A percentile compares a stretch with the other conserved stretches of the same genome.
Evolutionary conservation across 2,113 vertebrate species (phyloP).

Genomic region (Hemiscyllium ocellatum): DNA sequence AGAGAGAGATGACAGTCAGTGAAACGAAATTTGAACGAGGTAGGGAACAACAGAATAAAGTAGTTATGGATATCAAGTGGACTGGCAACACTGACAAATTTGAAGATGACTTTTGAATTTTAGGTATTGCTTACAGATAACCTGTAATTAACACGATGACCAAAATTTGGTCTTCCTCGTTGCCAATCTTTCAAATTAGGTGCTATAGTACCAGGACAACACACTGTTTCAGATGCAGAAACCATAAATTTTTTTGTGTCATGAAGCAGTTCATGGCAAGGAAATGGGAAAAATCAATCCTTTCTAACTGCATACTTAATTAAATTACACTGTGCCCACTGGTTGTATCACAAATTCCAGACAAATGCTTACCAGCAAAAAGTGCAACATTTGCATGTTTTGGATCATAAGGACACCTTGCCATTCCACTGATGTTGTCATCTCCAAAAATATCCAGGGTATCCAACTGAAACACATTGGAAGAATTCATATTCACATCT

Average conservation of each 20-base stretch:
- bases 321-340: background rate
- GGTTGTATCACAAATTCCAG: background rate
- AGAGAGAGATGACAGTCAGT: background rate
- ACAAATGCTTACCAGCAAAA: slow-evolving; percentile 75
- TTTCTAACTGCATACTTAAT: background rate
- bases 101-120: background rate
- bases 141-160: background rate
- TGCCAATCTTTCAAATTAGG: background rate
- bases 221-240: background rate
- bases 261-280: background rate
- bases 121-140: background rate
- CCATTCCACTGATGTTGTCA: slow-evolving; percentile 92
- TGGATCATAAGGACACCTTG: slow-evolving; percentile 93
- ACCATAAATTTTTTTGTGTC: background rate
- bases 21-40: background rate
- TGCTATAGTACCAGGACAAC: background rate
- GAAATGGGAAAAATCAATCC: background rate
- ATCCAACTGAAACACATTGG: slow-evolving; percentile 70
- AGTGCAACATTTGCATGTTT: slow-evolving; percentile 93
- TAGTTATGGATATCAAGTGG: background rate
- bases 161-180: background rate
- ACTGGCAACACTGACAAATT: background rate
- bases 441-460: slow-evolving; percentile 81
- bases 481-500: background rate
- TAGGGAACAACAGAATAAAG: background rate